These are phyloP conservation scores for Philhelius pedissequus DNA, from an alignment of 2,888 invertebrate genomes.

Conservation along the genomic window DNA sequence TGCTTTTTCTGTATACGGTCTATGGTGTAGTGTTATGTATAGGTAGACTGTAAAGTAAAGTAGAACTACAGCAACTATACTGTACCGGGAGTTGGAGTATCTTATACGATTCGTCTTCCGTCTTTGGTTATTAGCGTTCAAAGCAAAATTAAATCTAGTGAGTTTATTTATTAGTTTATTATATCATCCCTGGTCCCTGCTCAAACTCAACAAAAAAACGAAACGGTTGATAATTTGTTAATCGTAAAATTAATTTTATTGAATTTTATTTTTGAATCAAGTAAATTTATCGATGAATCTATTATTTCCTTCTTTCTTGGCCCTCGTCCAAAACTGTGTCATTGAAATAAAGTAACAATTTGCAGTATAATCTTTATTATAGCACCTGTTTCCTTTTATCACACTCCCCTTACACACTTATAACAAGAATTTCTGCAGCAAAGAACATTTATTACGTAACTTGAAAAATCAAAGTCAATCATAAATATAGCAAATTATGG, in stretches of 20 bases:
- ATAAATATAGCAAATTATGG: neutral
- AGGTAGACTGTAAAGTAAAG: no score
- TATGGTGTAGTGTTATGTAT: no score
- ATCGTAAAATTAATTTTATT: neutral
- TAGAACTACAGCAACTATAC: no score
- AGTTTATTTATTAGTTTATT: no score
- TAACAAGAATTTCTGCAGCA: neutral
- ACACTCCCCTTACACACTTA: neutral
- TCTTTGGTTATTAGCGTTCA: no score
- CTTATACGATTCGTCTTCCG: no score
- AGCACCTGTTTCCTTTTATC: neutral
- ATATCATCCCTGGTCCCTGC: no score
- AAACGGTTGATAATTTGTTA: neutral
- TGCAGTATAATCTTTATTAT: no score
- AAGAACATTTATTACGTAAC: neutral
- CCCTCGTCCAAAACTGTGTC: neutral
- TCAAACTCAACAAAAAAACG: no score
- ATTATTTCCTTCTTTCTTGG: neutral
- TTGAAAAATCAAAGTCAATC: neutral
- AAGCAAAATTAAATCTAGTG: no score
- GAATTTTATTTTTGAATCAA: neutral
- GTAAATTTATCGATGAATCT: neutral
- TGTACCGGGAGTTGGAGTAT: no score
- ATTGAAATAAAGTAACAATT: neutral
- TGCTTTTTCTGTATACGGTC: no score